A percentile compares a stretch with the other conserved stretches of the same genome.
These are phyloP conservation scores for Rhincodon typus DNA, from an alignment of 2,797 vertebrate genomes.

Conservation along the genomic window DNA sequence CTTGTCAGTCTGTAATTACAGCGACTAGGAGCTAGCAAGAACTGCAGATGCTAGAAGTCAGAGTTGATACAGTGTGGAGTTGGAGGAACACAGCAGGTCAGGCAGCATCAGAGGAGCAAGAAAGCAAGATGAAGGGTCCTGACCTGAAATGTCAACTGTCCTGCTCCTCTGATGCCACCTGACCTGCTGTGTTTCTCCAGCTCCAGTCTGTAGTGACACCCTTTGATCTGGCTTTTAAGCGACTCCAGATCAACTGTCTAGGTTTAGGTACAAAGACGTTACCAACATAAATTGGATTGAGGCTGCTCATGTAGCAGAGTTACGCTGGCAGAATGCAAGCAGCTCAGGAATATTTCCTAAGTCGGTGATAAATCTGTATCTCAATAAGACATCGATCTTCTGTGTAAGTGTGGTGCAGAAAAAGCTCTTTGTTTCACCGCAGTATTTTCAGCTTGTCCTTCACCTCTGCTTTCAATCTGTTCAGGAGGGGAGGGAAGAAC, in stretches of 20 bases:
- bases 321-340: background rate
- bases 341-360: background rate
- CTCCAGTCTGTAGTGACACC: background rate
- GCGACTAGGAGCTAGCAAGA: background rate
- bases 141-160: too few species aligned
- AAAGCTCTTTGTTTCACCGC: background rate
- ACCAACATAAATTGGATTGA: background rate
- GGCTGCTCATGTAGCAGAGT: background rate
- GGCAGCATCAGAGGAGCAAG: too few species aligned
- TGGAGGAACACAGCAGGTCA: too few species aligned
- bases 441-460: background rate
- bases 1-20: background rate
- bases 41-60: too few species aligned
- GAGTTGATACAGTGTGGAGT: too few species aligned
- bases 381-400: background rate
- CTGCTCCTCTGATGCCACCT: too few species aligned
- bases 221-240: too few species aligned
- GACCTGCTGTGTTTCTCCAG: too few species aligned
- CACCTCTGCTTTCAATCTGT: background rate
- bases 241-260: background rate
- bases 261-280: background rate
- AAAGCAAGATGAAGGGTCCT: too few species aligned
- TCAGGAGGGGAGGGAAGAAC: too few species aligned
- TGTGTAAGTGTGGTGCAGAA: background rate
- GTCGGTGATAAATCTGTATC: background rate